Percentiles rank a stretch among this genome's conserved stretches.
Conservation (phyloP, 2,113 vertebrate genomes). For the Thamnophis sirtalis region DNA sequence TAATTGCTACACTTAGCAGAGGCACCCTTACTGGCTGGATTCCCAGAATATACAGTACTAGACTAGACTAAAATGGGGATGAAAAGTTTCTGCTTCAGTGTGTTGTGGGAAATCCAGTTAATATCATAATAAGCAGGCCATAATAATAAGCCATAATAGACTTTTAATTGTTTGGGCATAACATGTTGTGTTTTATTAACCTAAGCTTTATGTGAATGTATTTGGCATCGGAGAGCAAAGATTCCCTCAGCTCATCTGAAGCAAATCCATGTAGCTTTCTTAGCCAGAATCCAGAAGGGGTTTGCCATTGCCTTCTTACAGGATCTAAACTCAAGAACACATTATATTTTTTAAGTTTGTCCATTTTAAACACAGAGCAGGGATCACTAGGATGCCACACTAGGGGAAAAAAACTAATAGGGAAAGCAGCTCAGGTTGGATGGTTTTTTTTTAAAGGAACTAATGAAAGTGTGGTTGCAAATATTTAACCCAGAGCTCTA, state of each 20-base stretch:
- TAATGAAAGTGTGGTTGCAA: not conserved
- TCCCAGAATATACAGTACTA: not conserved
- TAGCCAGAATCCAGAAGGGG: not conserved
- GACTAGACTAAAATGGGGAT: not conserved
- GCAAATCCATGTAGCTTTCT: not conserved
- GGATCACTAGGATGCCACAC: not conserved
- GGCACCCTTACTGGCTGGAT: not conserved
- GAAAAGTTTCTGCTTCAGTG: not conserved
- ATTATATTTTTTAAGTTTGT: constrained; percentile 23
- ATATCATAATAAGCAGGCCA: not conserved
- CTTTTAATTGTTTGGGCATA: not conserved
- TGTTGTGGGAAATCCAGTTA: not conserved
- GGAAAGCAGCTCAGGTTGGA: not conserved
- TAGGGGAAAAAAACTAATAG: not conserved
- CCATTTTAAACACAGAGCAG: not conserved
- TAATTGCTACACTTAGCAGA: not conserved
- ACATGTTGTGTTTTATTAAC: not conserved
- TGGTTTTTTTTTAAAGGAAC: not conserved
- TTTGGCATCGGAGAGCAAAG: not conserved
- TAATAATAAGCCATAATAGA: not conserved
- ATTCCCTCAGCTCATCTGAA: not conserved
- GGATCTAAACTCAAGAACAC: not conserved
- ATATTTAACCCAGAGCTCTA: not conserved
- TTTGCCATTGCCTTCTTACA: not conserved
- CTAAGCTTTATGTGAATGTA: not conserved